These are phyloP conservation scores for Xestia ashworthii DNA, from an alignment of 2,888 invertebrate species.

Conservation along the genomic window DNA sequence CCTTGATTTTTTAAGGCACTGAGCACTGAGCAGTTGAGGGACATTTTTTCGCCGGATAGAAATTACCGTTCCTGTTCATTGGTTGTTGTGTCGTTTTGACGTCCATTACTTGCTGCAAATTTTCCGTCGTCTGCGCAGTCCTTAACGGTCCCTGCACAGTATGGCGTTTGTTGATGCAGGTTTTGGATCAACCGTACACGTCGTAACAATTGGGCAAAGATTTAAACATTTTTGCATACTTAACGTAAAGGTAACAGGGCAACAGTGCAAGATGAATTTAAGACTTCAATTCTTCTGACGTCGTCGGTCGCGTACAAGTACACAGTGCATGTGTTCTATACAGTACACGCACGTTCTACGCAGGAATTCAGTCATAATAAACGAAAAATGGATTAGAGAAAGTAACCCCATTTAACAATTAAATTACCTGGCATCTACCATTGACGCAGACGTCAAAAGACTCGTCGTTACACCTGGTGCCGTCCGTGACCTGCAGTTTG, in stretches of 20 bases:
- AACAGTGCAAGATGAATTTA: background rate
- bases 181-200: background rate
- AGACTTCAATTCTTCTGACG: too few relatives aligned
- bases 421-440: conserved; percentile 95
- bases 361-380: background rate
- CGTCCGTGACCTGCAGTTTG: conserved; percentile 94
- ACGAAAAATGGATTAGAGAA: background rate
- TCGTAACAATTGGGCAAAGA: background rate
- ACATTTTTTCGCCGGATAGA: too few relatives aligned
- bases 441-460: conserved; percentile 98
- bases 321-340: too few relatives aligned
- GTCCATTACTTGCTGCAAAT: too few relatives aligned
- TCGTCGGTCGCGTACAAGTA: too few relatives aligned
- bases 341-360: too few relatives aligned
- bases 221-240: background rate
- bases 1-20: background rate
- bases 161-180: background rate
- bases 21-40: too few relatives aligned
- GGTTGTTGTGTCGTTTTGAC: too few relatives aligned
- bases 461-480: conserved; percentile 95
- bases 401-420: too few relatives aligned
- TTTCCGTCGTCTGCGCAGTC: too few relatives aligned
- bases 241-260: background rate
- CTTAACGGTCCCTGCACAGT: background rate
- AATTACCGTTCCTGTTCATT: too few relatives aligned